Evolutionary conservation across 2,888 invertebrate species (phyloP).

Genomic region (Mimachlamys varia): DNA sequence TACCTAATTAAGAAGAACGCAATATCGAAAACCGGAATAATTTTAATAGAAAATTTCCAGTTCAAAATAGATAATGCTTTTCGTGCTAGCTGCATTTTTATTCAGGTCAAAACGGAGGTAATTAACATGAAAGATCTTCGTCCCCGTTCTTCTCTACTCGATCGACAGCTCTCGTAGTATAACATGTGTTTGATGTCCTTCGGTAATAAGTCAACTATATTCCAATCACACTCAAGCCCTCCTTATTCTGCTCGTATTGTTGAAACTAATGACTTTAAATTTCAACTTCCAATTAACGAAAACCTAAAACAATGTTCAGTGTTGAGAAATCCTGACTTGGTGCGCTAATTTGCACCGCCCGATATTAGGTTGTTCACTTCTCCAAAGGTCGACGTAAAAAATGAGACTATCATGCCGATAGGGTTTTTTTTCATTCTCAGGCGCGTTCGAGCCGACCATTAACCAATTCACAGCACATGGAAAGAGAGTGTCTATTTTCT

Average conservation of each 20-base stretch:
- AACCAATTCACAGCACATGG: neutral
- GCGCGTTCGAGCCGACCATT: conserved; percentile 21
- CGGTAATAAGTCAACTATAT: conserved; percentile 19
- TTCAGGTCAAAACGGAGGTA: neutral
- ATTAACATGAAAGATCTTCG: neutral
- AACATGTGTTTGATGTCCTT: neutral
- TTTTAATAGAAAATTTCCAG: too few relatives aligned
- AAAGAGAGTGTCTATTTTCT: conserved; percentile 26
- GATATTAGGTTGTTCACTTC: conserved; percentile 31
- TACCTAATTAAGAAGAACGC: too few relatives aligned
- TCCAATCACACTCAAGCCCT: conserved; percentile 15
- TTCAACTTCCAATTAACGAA: conserved; percentile 34
- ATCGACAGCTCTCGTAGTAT: neutral
- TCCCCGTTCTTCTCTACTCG: neutral
- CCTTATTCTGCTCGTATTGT: neutral
- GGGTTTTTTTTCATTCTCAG: neutral
- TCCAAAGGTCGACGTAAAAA: conserved; percentile 30
- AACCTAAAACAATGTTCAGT: conserved; percentile 23
- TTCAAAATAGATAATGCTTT: too few relatives aligned
- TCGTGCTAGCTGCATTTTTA: neutral
- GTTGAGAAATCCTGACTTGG: conserved; percentile 18
- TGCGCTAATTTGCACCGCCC: neutral
- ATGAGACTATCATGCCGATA: conserved; percentile 24
- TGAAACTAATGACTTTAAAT: conserved; percentile 32
- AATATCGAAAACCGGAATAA: too few relatives aligned